phyloP scores from a whole-genome alignment of 1,140 invertebrate genomes.

The Drosophila triauraria region DNA sequence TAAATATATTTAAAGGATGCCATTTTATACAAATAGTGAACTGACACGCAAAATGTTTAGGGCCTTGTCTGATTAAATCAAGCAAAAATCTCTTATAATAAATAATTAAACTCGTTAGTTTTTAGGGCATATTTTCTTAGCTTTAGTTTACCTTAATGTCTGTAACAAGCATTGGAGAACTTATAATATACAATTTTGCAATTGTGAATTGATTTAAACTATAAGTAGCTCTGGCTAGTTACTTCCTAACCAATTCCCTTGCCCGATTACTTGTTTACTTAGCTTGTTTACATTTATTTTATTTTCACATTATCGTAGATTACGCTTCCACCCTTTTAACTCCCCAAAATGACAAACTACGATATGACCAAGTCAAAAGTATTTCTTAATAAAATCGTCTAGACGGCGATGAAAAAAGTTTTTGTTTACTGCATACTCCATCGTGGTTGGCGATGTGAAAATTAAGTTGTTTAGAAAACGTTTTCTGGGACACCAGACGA shows the following conservation, averaged over 20 bases:
- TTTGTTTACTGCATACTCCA: conserved; percentile 1
- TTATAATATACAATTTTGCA: too few relatives aligned
- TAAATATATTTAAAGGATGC: neutral
- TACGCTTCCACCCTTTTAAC: neutral
- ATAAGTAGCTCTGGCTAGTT: neutral
- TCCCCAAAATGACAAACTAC: conserved; percentile 7
- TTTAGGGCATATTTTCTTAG: too few relatives aligned
- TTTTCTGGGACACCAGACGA: conserved; percentile 13
- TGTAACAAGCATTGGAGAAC: too few relatives aligned
- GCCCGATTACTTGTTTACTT: neutral
- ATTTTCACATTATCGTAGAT: conserved; percentile 28
- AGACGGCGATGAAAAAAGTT: conserved; percentile 38
- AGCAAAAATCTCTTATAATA: too few relatives aligned
- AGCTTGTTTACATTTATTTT: conserved; percentile 15
- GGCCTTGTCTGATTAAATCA: too few relatives aligned
- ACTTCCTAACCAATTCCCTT: neutral
- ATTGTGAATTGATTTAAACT: too few relatives aligned
- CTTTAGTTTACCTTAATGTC: neutral
- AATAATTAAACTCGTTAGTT: too few relatives aligned
- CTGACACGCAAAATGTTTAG: too few relatives aligned
- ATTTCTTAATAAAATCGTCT: conserved; percentile 32
- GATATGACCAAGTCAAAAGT: conserved; percentile 4
- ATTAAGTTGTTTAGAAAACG: conserved; percentile 14
- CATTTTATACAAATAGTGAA: neutral
- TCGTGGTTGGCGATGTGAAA: conserved; percentile 6